Evolutionary conservation across 2,888 invertebrate genomes (phyloP), one percentile per base, ranked within the genome.

Genomic region (Synergus umbraculus): DNA sequence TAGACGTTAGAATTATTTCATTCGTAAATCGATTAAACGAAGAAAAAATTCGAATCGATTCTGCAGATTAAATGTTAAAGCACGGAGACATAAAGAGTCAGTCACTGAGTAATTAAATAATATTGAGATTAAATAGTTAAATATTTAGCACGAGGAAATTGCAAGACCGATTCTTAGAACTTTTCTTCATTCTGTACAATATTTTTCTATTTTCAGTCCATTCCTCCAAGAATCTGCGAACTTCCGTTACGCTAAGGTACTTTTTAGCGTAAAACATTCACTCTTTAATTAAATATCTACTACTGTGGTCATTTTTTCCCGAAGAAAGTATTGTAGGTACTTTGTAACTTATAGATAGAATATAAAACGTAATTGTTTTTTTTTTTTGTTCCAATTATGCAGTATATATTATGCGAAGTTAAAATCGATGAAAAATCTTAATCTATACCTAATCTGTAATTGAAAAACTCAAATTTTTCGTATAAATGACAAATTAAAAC

Each of bases 301-400:
- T 77, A 44, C 67, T 66, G 77, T 76, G 60, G 76, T 79, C 77
- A 66, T 60, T 76, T 69, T 29, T 73, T 76, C 65, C 12, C 49
- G 29, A 46, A 54, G 79, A 76, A 82, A 58, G n/a, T 63, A 29
- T 29, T 29, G 29, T 78, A 77, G 60, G 67, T 76, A 58, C 49
- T 73, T 58, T 64, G 49, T 73, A 66, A 46, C 44, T 79, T 78
- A 80, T 22, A 49, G 49, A 80, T 76, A 80, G 22, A 79, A 65
- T 43, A 65, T 41, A 65, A 65, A 65, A 65, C 65, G 41, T 65
- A 65, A n/a, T 9, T 60, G 22, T 43, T 65, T 65, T 37, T 37
- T 37, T 37, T 37, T 37, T 37, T 41, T 41, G 9, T 43, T n/a
- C 41, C 41, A 41, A 65, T 65, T 65, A 65, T 60, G 54, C 41